A percentile compares a stretch with the other conserved stretches of the same genome.
Evolutionary conservation across 2,113 vertebrate species (phyloP).

Genomic region (Prinia subflava): DNA sequence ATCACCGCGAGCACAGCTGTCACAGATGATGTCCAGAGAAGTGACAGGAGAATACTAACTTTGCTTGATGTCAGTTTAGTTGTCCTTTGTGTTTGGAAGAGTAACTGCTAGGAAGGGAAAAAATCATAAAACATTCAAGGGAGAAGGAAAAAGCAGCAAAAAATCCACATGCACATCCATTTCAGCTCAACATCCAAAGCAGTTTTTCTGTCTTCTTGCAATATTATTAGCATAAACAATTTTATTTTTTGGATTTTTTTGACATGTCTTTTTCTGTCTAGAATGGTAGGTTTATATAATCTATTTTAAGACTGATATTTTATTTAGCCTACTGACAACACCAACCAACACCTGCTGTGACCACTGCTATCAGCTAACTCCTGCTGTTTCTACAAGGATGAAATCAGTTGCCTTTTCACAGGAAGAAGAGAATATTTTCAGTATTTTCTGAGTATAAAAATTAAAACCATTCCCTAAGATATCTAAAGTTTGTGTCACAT

Average conservation of each 20-base stretch:
- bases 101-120: not conserved
- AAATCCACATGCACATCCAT: not conserved
- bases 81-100: constrained; percentile 56
- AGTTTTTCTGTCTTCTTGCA: not conserved
- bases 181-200: not conserved
- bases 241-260: not conserved
- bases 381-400: not conserved
- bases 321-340: not conserved
- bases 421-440: not conserved
- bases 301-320: not conserved
- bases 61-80: constrained; percentile 69
- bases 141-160: rapidly evolving
- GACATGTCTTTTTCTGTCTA: not conserved
- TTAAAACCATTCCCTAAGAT: not conserved
- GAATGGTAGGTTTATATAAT: not conserved
- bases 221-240: not conserved
- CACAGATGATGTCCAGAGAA: constrained; percentile 66
- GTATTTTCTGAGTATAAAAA: not conserved
- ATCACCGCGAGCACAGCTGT: constrained; percentile 65
- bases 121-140: not conserved
- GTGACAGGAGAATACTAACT: constrained; percentile 63
- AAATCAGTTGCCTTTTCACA: not conserved
- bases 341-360: rapidly evolving
- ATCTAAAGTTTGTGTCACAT: not conserved
- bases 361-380: not conserved